phyloP scores from a whole-genome alignment of 2,113 vertebrate species.

The Lepus timidus region DNA sequence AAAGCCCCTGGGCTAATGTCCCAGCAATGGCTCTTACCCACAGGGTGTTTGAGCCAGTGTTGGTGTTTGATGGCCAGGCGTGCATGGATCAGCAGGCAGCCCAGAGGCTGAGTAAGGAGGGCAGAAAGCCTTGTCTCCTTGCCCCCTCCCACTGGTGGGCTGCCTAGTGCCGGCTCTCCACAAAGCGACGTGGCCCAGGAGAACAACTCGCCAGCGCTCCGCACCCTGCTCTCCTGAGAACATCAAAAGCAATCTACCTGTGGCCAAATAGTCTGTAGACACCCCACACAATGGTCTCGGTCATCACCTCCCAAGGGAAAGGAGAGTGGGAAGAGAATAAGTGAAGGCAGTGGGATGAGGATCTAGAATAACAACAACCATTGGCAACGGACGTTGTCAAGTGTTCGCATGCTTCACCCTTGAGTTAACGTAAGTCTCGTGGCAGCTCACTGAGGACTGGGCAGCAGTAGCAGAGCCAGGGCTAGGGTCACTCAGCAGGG shows the following conservation, averaged over 20 bases:
- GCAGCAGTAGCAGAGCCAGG: background rate
- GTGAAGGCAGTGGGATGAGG: background rate
- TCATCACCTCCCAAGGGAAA: constrained; percentile 46
- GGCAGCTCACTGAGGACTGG: background rate
- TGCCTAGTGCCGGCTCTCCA: background rate
- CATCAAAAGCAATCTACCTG: constrained; percentile 7
- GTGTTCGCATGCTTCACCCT: constrained; percentile 18
- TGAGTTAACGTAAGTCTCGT: background rate
- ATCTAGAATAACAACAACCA: background rate
- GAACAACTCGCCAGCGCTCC: background rate
- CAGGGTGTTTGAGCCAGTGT: background rate
- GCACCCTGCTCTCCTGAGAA: background rate
- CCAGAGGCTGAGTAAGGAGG: background rate
- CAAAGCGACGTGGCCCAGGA: background rate
- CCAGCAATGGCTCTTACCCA: constrained; percentile 4
- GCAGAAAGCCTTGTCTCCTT: background rate
- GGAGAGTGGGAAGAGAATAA: background rate
- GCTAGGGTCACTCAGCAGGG: background rate
- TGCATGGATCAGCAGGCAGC: background rate
- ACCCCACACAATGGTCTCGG: background rate
- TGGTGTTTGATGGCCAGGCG: background rate
- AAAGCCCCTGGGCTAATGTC: background rate
- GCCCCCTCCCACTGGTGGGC: background rate
- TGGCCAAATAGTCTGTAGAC: constrained; percentile 2
- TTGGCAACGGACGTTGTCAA: background rate